Base-by-base conservation (phyloP, 2,797 vertebrate genomes). In the Periparus ater region DNA sequence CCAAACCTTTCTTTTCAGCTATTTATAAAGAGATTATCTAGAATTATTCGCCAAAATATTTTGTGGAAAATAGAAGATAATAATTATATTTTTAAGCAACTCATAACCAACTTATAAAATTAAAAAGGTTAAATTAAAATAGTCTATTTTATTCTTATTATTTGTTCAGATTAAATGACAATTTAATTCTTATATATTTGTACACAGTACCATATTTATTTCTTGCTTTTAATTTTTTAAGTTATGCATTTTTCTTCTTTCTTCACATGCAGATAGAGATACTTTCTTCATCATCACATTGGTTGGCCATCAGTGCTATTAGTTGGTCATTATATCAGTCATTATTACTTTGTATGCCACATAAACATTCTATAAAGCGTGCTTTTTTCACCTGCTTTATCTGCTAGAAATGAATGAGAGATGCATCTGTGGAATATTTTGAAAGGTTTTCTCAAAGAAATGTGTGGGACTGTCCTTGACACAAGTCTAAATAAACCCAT, bases 371-470 rank as follows among this genome's bases (percentile, higher is more conserved):
- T 3, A 25, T 54, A 70, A 7, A 50, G 2, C 42, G 32, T 47
- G 14, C 7, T 29, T 17, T 81, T 72, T 84, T 70, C 51, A 78
- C n/a, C 22, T 40, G 22, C 6, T 81, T 84, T 45, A 51, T 27
- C n/a, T 78, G 19, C 25, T 86, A 60, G 74, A 85, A 93, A 85
- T 78, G 22, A 95, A 88, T 78, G 73, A 84, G 78, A 86, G 34
- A 68, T 68, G n/a, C 25, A 84, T 30, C 27, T 89, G 40, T 6
- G 7, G 32, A 91, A 73, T 4, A 50, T 75, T 87, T 87, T 32
- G 44, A 76, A 88, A 93, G 23, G 13, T 73, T 96, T 90, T 65
- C 9, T 72, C 25, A 67, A 61, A 89, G 25, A 83, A 85, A 82
- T 66, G 7, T 76, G 54, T 87, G 30, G 47, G 22, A 62, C 60